Evolutionary conservation across 2,113 vertebrate species (phyloP), one percentile per base, ranked within the genome.

Genomic region (Chamaea fasciata): DNA sequence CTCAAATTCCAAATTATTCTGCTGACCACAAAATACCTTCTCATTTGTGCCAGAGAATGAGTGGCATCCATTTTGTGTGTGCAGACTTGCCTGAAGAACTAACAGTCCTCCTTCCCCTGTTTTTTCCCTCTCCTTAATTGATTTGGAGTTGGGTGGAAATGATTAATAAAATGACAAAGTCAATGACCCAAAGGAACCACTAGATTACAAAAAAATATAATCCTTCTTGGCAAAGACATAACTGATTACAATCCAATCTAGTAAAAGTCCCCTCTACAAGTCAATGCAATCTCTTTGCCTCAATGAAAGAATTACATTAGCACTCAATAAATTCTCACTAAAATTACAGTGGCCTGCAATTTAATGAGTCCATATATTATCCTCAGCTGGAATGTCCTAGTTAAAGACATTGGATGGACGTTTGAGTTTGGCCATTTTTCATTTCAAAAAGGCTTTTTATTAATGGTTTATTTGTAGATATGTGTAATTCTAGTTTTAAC

Each of bases 181-280:
- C 94, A 97, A 84, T 90, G 97, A 97, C 95, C 92, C 92, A 95
- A 92, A 97, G 90, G 97, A 97, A 94, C 95, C 95, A 97, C 95
- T 90, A 97, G 95, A 97, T 98, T 97, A 97, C 96, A 97, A 97
- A 94, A 97, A 96, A 35, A 22, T 63, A 77, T 65, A 91, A 92
- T 82, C 82, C 80, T 94, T 97, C 96, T 96, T 94, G 76, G 95
- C 94, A 96, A 97, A 97, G 97, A 94, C 94, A 90, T 98, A 97
- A 98, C 97, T 98, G 98, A 98, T 98, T 98, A 98, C 96, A 97
- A 98, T 98, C 97, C 98, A 98, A 98, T 98, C 98, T 98, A 98
- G 95, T 98, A 96, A 97, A 98, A 98, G 97, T 98, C 93, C 96
- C 77, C 95, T 97, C 94, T 83, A 96, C 90, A 90, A 98, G 97